Percentiles rank a stretch among this genome's conserved stretches.
Conservation (phyloP, 2,113 vertebrate genomes). For the Thermophis baileyi region DNA sequence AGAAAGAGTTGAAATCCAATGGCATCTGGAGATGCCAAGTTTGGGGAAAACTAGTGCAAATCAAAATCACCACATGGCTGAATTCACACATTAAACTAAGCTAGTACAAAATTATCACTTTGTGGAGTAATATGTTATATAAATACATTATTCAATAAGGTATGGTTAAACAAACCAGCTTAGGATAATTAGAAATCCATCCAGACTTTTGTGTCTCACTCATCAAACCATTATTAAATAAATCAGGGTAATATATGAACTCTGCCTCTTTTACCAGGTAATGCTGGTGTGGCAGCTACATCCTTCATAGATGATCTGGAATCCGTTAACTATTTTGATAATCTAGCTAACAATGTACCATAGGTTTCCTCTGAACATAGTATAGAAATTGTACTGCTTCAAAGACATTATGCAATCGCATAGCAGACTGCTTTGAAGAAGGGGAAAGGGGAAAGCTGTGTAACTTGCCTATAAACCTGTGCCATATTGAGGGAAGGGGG, state of each 20-base stretch:
- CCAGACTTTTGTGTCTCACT: background rate
- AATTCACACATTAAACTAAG: background rate
- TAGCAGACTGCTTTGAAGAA: background rate
- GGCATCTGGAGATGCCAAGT: background rate
- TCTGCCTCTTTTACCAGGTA: background rate
- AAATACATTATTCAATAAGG: background rate
- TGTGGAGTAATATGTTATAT: background rate
- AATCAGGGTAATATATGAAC: background rate
- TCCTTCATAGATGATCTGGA: background rate
- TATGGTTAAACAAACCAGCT: background rate
- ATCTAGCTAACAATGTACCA: background rate
- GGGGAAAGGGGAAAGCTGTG: background rate
- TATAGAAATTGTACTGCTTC: background rate
- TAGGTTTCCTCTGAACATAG: background rate
- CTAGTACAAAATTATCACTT: background rate
- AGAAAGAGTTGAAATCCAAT: background rate
- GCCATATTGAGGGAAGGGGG: background rate
- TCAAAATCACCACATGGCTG: background rate
- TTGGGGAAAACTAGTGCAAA: background rate
- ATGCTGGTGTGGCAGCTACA: background rate
- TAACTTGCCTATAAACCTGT: background rate
- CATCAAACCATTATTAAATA: background rate
- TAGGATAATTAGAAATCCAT: background rate
- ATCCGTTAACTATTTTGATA: background rate
- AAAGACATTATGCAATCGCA: background rate